phyloP scores from a whole-genome alignment of 2,888 invertebrate genomes.

The Plagodis pulveraria region DNA sequence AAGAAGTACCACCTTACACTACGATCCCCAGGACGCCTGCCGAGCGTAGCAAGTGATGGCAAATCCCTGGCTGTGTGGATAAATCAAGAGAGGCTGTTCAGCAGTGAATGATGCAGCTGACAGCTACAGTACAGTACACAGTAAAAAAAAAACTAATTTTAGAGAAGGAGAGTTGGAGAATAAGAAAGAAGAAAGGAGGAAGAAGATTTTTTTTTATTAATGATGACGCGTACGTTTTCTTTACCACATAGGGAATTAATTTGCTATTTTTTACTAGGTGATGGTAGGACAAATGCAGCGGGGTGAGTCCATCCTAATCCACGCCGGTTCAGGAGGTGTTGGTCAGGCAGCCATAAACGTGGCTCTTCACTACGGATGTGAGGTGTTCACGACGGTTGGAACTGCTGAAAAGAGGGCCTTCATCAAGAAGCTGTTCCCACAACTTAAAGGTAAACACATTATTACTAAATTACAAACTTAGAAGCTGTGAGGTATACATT shows the following conservation, averaged over 20 bases:
- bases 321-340: conserved; percentile 98
- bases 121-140: too few species aligned
- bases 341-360: conserved; percentile 99
- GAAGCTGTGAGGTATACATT: too few species aligned
- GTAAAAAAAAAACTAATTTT: too few species aligned
- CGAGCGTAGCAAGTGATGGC: too few species aligned
- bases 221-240: neutral
- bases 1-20: too few species aligned
- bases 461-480: too few species aligned
- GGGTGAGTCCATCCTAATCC: conserved; percentile 95
- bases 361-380: conserved; percentile 94
- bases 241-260: neutral
- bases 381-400: conserved; percentile 97
- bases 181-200: too few species aligned
- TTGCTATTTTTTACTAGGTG: conserved; percentile 48
- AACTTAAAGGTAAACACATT: conserved; percentile 77
- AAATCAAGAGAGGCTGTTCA: too few species aligned
- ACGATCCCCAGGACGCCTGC: too few species aligned
- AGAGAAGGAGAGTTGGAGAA: too few species aligned
- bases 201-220: neutral
- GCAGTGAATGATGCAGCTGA: too few species aligned
- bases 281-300: conserved; percentile 90
- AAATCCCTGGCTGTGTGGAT: too few species aligned
- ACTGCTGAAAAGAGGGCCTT: conserved; percentile 95
- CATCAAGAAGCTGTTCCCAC: conserved; percentile 94